Conservation (phyloP, 37 sponge, comb jelly and placozoan genomes). For the Eunapius fragilis region DNA sequence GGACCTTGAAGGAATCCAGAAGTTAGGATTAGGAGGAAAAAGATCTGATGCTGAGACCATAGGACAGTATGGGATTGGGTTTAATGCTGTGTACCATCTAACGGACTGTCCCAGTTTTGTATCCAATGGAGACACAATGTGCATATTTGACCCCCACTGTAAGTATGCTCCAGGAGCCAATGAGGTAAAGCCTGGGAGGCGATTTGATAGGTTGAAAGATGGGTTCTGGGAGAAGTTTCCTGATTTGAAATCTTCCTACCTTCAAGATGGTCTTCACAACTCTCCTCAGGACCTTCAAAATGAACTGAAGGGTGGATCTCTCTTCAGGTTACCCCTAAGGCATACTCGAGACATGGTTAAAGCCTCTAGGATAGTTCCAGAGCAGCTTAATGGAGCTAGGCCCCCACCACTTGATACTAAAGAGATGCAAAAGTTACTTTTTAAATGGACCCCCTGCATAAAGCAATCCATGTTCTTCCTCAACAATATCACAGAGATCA, state of each 20-base stretch:
- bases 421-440: background rate
- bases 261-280: background rate
- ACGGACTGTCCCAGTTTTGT: slow-evolving; percentile 83
- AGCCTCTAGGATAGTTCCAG: background rate
- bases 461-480: slow-evolving; percentile 54
- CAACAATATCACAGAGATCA: slow-evolving; percentile 30
- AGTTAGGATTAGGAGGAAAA: slow-evolving; percentile 75
- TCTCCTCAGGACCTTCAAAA: background rate
- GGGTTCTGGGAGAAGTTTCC: slow-evolving; percentile 61
- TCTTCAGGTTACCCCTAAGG: slow-evolving; percentile 75
- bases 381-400: background rate
- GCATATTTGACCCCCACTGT: slow-evolving; percentile 82
- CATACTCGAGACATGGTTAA: background rate
- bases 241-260: slow-evolving; percentile 50
- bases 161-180: slow-evolving; percentile 47
- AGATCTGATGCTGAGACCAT: slow-evolving; percentile 38
- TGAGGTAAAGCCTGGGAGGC: slow-evolving; percentile 36
- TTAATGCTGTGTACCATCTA: slow-evolving; percentile 78
- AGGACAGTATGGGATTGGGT: slow-evolving; percentile 84
- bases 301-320: slow-evolving; percentile 59
- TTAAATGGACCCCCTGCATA: slow-evolving; percentile 42
- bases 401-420: background rate
- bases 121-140: slow-evolving; percentile 67
- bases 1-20: slow-evolving; percentile 72
- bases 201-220: slow-evolving; percentile 27